Evolutionary conservation across 2,888 invertebrate species (phyloP), one percentile per base, ranked within the genome.

Genomic region (Ichneumoninae sp.): DNA sequence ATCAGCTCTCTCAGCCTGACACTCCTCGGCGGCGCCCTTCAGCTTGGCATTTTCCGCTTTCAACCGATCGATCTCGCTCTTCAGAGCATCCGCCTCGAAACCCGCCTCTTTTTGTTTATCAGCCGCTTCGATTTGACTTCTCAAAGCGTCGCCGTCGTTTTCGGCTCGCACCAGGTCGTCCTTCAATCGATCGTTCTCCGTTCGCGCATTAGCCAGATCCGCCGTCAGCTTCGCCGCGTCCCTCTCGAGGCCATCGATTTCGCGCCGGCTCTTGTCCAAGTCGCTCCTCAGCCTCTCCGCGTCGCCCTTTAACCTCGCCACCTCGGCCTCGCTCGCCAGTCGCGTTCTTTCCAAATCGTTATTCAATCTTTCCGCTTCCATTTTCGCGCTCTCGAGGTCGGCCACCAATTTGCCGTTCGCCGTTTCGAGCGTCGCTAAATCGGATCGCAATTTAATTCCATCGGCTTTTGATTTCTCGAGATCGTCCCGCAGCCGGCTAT

Each of bases 391-490:
- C 10, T 80, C 76, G 7, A 85, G 62, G 47, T 85, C 83, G 8
- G 30, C 62, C 33, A 62, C 70, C 62, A 82, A 66, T 47, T 83
- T 72, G 65, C 44, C 66, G 57, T 62, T 62, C 57, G 66, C 72
- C 16, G 82, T 68, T 13, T 86, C 80, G 16, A 74, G 30, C 33
- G 57, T 76, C 72, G 82, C 81, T 47, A 84, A 72, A 71, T 87
- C 84, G 13, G 54, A 65, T 47, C 74, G 83, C 54, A 89, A 71
- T 22, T 83, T 85, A 1, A 74, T 84, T 52, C 54, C 80, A 16
- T 89, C 87, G 16, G 44, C 68, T 65, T 87, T 86, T 13, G 83
- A 76, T 57, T 62, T 83, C 33, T 78, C 69, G 33, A 87, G 84
- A 69, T 86, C 81, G 33, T 74, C 72, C 26, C 19, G 82, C 50